Percentiles rank a stretch among this genome's conserved stretches.
Evolutionary conservation across 2,888 invertebrate genomes (phyloP).

Genomic region (Metopia argyrocephala): DNA sequence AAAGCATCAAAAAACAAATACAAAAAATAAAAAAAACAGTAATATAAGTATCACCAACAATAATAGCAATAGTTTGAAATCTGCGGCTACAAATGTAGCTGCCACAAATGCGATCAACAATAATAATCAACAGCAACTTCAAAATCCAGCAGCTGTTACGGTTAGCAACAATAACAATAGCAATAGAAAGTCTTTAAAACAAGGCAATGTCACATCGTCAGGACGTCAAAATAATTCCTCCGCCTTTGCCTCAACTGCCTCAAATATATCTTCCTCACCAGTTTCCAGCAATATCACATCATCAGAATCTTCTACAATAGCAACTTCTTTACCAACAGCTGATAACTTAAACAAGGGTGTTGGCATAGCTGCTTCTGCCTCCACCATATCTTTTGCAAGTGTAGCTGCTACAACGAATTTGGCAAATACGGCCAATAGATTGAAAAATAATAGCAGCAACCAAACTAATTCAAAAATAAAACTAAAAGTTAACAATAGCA

Average conservation of each 20-base stretch:
- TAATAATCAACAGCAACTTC: slow-evolving; percentile 58
- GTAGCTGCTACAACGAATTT: slow-evolving; percentile 50
- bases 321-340: slow-evolving; percentile 66
- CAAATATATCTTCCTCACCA: slow-evolving; percentile 33
- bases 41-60: slow-evolving; percentile 1
- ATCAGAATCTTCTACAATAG: slow-evolving; percentile 65
- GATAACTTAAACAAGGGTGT: slow-evolving; percentile 47
- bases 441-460: slow-evolving; percentile 58
- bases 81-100: slow-evolving; percentile 64
- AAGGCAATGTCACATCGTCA: slow-evolving; percentile 54
- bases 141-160: slow-evolving; percentile 42
- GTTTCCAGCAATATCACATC: slow-evolving; percentile 50
- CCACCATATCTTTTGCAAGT: slow-evolving; percentile 49
- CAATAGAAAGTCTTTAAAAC: slow-evolving; percentile 54
- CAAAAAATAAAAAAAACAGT: slow-evolving; percentile 60
- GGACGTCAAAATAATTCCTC: slow-evolving; percentile 52
- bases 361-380: slow-evolving; percentile 4
- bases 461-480: slow-evolving; percentile 60
- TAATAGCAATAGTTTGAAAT: slow-evolving; percentile 64
- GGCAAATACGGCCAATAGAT: slow-evolving; percentile 57
- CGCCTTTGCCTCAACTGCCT: slow-evolving; percentile 21
- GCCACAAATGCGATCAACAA: slow-evolving; percentile 67
- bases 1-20: slow-evolving; percentile 61
- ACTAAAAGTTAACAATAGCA: slow-evolving; percentile 65
- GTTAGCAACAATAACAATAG: slow-evolving; percentile 29